Evolutionary conservation across 2,888 invertebrate genomes (phyloP), one percentile per base, ranked within the genome.

Genomic region (Heliconius sara): DNA sequence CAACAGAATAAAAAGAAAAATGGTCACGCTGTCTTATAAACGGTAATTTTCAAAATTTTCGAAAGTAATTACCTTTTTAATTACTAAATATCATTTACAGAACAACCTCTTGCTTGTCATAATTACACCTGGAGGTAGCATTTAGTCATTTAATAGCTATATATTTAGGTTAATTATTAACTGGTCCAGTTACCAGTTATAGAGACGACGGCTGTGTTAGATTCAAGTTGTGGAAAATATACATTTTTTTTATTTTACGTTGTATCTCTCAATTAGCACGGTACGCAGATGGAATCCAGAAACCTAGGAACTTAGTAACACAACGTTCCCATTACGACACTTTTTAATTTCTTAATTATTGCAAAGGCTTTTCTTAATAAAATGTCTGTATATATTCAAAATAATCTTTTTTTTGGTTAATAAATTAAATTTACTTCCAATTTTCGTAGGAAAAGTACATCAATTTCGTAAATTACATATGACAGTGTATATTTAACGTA

Each of bases 21-120:
- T 25, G 25, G 5, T n/a, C 30, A 22, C 27, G 22, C 39, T 66
- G 72, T 76, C 76, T 79, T 79, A 76, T 79, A 79, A 76, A 76
- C 30, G 6, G 52, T 12, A 57, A 22, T 52, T 72, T 47, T 30
- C 3, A n/a, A 60, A n/a, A 10, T 9, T 47, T 47, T n/a, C 30
- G 10, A 47, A 71, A 71, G 16, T 19, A 72, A 25, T 30, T 19
- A 60, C 19, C 0, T 3, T 6, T n/a, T 52, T 79, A 76, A 72
- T 79, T 72, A 52, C 19, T 52, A 25, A n/a, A 34, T 66, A 27
- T 30, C 25, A 27, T 25, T 34, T 72, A 22, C n/a, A 72, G 47
- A 34, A 43, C 12, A 5, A 12, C 19, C 30, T 5, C 13, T 27
- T 72, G 25, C 10, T 65, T 65, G 16, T 65, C 27, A 65, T 65